Conservation (phyloP, 2,888 invertebrate genomes). For the Hecatera dysodea region DNA sequence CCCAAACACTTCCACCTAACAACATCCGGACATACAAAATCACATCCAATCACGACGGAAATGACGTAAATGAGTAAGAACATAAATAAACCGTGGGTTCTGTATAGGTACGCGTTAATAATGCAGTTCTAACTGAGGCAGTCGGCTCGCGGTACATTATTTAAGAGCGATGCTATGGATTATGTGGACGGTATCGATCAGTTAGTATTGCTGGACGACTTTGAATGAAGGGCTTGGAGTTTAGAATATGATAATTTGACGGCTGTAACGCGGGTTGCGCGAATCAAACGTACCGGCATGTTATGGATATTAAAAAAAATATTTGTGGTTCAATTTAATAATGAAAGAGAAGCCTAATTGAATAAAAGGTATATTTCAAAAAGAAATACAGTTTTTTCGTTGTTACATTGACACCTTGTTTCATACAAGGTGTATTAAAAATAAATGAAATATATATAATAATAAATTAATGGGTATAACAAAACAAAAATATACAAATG, state of each 20-base stretch:
- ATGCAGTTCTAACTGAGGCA: slow-evolving; percentile 70
- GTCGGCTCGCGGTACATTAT: slow-evolving; percentile 73
- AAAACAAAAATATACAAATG: no score
- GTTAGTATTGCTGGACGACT: slow-evolving; percentile 35
- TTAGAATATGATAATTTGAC: not conserved
- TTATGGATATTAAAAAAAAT: no score
- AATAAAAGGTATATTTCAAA: no score
- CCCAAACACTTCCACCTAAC: not conserved
- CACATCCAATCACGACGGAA: slow-evolving; percentile 45
- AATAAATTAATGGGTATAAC: no score
- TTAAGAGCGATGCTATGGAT: slow-evolving; percentile 70
- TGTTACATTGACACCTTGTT: no score
- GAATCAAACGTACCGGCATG: no score
- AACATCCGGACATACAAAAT: slow-evolving; percentile 24
- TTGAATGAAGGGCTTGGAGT: slow-evolving; percentile 5
- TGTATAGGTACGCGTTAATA: slow-evolving; percentile 62
- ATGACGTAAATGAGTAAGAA: slow-evolving; percentile 43
- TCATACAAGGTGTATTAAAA: no score
- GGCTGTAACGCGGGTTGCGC: not conserved
- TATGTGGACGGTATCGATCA: slow-evolving; percentile 69
- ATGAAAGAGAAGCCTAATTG: no score
- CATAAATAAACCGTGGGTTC: slow-evolving; percentile 44
- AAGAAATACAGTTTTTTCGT: no score
- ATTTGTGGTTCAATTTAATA: no score
- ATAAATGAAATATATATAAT: no score